Percentiles rank a stretch among this genome's conserved stretches.
These are phyloP conservation scores for Bombus turneri DNA, from an alignment of 1,140 invertebrate species.

Conservation along the genomic window DNA sequence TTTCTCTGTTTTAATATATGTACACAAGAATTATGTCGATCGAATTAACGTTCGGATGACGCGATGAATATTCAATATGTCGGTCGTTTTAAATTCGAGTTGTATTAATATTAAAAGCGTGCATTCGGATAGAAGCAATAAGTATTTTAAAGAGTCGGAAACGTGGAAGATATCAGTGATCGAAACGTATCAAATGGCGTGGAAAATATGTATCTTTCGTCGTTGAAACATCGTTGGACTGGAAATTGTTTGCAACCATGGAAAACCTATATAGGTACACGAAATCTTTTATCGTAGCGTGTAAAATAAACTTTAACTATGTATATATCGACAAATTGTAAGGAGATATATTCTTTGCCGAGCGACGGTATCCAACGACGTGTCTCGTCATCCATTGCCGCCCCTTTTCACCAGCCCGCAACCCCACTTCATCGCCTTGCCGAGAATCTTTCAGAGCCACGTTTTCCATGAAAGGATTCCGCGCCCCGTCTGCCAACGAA, in stretches of 20 bases:
- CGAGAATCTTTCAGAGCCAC: neutral
- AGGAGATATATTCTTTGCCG: neutral
- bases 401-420: neutral
- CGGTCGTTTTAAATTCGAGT: neutral
- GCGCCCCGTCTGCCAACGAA: neutral
- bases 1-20: neutral
- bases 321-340: slow-evolving; percentile 4
- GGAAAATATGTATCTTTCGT: neutral
- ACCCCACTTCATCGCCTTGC: neutral
- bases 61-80: slow-evolving; percentile 7
- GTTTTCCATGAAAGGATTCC: slow-evolving; percentile 17
- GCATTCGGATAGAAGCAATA: neutral
- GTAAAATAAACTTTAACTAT: neutral
- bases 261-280: neutral
- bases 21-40: neutral
- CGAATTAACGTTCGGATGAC: neutral
- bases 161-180: neutral
- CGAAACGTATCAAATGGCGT: neutral
- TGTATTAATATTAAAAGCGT: slow-evolving; percentile 17
- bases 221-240: neutral
- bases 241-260: neutral
- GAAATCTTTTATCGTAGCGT: neutral
- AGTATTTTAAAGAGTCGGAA: neutral
- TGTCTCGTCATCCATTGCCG: neutral
- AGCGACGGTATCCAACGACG: neutral